These are phyloP conservation scores for Eulemur albifrons DNA, from an alignment of 2,797 vertebrate genomes.

Conservation along the genomic window DNA sequence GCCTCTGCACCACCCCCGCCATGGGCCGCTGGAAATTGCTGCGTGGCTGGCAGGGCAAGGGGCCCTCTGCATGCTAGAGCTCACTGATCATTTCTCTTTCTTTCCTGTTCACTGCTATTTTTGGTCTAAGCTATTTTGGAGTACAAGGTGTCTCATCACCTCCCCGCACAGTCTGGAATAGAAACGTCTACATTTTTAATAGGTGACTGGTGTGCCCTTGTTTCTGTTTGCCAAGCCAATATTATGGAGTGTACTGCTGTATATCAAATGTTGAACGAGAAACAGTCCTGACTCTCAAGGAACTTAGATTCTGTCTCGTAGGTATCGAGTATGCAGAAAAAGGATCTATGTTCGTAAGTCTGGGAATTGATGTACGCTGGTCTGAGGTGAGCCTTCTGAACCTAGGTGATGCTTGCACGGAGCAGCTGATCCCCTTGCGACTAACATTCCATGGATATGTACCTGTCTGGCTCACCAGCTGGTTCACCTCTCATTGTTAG, in stretches of 20 bases:
- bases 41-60: not conserved
- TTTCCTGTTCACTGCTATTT: not conserved
- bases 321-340: not conserved
- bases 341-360: not conserved
- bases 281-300: not conserved
- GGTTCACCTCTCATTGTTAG: not conserved
- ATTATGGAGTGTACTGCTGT: not conserved
- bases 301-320: not conserved
- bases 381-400: not conserved
- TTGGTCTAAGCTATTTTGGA: not conserved
- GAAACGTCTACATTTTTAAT: not conserved
- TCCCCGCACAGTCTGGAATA: not conserved
- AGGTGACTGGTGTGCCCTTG: not conserved
- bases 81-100: not conserved
- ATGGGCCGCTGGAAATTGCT: not conserved
- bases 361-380: not conserved
- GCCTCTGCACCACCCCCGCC: fast-evolving
- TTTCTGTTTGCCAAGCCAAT: not conserved
- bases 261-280: not conserved
- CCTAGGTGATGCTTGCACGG: not conserved
- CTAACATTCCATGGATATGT: not conserved
- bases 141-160: not conserved
- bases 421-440: not conserved
- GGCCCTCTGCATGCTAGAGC: not conserved
- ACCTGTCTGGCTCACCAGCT: not conserved